These are phyloP conservation scores for Malacoraja senta DNA, from an alignment of 2,797 vertebrate species.

Conservation along the genomic window DNA sequence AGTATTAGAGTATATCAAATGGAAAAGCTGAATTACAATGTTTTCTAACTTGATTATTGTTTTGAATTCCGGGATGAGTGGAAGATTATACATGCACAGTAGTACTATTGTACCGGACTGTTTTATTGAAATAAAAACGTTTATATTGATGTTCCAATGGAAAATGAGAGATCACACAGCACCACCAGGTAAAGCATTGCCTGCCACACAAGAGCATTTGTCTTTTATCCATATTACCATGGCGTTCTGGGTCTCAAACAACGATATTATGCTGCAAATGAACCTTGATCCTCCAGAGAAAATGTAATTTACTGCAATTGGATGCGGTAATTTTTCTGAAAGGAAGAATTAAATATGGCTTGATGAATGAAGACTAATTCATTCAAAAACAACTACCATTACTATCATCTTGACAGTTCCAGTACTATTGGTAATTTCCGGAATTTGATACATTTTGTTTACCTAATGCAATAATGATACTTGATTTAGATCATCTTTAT, in stretches of 20 bases:
- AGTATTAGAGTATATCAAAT: not conserved
- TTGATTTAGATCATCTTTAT: not conserved
- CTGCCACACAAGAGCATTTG: not conserved
- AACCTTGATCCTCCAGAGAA: not conserved
- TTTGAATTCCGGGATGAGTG: not conserved
- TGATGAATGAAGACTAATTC: not conserved
- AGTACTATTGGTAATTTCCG: not conserved
- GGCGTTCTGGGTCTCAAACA: not conserved
- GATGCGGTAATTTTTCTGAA: not conserved
- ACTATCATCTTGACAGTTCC: not conserved
- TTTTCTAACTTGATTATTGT: not conserved
- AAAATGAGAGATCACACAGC: not conserved
- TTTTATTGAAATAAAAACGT: not conserved
- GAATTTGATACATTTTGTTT: not conserved
- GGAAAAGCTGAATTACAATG: not conserved
- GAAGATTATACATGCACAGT: not conserved
- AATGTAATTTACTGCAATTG: not conserved
- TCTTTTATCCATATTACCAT: not conserved
- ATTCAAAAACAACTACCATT: not conserved
- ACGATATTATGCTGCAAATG: not conserved
- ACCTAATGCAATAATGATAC: not conserved
- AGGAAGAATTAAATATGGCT: not conserved
- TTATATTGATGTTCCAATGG: not conserved
- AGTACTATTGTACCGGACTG: not conserved
- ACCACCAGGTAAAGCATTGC: not conserved